Evolutionary conservation across 2,113 vertebrate genomes (phyloP).

Genomic region (Fukomys damarensis): DNA sequence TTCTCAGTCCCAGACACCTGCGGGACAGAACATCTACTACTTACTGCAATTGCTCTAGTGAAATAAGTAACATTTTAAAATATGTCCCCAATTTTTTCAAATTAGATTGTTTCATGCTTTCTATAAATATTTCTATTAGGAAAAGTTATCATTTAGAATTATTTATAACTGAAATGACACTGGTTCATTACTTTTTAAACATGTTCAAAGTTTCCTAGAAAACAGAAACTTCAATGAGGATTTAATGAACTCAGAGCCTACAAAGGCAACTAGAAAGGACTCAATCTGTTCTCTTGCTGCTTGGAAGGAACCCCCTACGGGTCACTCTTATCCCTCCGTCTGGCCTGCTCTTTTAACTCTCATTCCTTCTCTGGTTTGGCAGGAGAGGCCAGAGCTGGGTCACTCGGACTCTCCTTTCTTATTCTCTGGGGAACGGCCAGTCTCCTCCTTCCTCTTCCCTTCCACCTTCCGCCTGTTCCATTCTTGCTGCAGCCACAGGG

Average conservation of each 20-base stretch:
- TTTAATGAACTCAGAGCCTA: background rate
- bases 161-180: background rate
- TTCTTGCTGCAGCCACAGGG: background rate
- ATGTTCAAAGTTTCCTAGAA: background rate
- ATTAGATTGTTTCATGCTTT: background rate
- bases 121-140: background rate
- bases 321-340: background rate
- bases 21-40: constrained; percentile 43
- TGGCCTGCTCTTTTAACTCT: background rate
- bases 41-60: background rate
- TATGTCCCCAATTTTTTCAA: background rate
- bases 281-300: background rate
- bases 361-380: background rate
- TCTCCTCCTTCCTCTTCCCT: background rate
- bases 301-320: background rate
- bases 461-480: too few relatives aligned
- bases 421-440: background rate
- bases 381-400: background rate
- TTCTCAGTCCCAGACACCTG: constrained; percentile 86
- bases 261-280: background rate
- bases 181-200: background rate
- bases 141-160: background rate
- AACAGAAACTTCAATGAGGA: background rate
- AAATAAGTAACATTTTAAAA: constrained; percentile 22
- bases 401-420: background rate